Evolutionary conservation across 2,797 vertebrate genomes (phyloP), one percentile per base, ranked within the genome.

Genomic region (Arrhamphus sclerolepis): DNA sequence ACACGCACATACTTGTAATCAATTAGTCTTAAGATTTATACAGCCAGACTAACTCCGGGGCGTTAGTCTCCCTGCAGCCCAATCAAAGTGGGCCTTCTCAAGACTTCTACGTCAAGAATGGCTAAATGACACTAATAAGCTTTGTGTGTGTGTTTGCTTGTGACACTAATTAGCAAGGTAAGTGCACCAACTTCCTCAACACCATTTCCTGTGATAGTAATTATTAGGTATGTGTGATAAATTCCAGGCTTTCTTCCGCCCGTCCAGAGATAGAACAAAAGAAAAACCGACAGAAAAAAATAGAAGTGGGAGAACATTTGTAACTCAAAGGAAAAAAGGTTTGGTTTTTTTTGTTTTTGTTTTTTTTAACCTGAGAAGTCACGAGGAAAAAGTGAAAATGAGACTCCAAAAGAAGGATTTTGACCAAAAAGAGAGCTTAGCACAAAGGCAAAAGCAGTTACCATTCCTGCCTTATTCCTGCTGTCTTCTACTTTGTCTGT

Each of bases 151-250:
- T 82, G 73, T 86, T 86, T 90, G 83, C 51, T 71, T 89, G 81
- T 80, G 81, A 91, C 78, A 88, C 89, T 90, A 90, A 92, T 91
- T 91, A 91, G 78, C 81, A 74, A 65, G 75, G 48, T 75, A 83
- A 78, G 81, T 69, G 77, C 80, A 67, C 82, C 80, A 57, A 87
- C 88, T 91, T 92, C 88, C 89, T 90, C 73, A 48, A 49, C 77
- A 81, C 86, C 79, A 75, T 90, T 91, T 91, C 88, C 91, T 91
- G 85, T 84, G 82, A 90, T 89, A 85, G 88, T 90, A 90, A 90
- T 90, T 90, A 92, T 90, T 89, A 88, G 91, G 89, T 89, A 91
- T 72, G 87, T 89, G 89, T 91, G 91, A 93, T 88, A 90, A 90
- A 90, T 87, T 81, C 89, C 91, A 91, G 89, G 70, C 85, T 72